Evolutionary conservation across 1,140 invertebrate genomes (phyloP).

Genomic region (Lanistes nyassanus): DNA sequence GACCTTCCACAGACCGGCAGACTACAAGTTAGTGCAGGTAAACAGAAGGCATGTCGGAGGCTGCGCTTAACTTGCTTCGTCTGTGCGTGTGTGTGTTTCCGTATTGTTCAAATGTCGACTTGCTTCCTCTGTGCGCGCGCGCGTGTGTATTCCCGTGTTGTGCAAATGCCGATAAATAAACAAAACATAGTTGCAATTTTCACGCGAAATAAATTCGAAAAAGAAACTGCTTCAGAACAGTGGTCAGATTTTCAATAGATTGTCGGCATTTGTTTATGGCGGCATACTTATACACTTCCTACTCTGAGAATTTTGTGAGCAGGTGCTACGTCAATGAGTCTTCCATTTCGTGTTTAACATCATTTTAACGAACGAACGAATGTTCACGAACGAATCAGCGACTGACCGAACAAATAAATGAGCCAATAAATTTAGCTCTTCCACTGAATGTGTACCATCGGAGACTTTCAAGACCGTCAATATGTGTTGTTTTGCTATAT

Average conservation of each 20-base stretch:
- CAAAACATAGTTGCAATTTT: too few species aligned
- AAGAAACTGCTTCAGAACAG: not conserved
- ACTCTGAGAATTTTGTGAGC: too few species aligned
- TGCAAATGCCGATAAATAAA: too few species aligned
- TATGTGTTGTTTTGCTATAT: too few species aligned
- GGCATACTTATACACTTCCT: too few species aligned
- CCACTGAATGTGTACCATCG: conserved; percentile 28
- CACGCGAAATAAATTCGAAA: too few species aligned
- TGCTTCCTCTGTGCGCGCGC: not conserved
- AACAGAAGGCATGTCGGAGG: not conserved
- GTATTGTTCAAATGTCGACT: not conserved
- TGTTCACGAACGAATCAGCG: too few species aligned
- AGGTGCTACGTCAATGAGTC: too few species aligned
- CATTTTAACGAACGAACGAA: too few species aligned
- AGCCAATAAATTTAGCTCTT: conserved; percentile 48
- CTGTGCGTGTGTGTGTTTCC: not conserved
- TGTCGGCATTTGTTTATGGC: too few species aligned
- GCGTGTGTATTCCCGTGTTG: not conserved
- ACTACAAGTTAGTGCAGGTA: conserved; percentile 13
- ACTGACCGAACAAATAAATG: not conserved
- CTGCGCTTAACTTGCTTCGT: not conserved
- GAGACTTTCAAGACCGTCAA: too few species aligned
- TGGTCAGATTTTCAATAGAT: not conserved
- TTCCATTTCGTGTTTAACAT: too few species aligned
- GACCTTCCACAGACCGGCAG: conserved; percentile 3